Conservation (phyloP, 2,113 vertebrate genomes). For the Pipa parva region DNA sequence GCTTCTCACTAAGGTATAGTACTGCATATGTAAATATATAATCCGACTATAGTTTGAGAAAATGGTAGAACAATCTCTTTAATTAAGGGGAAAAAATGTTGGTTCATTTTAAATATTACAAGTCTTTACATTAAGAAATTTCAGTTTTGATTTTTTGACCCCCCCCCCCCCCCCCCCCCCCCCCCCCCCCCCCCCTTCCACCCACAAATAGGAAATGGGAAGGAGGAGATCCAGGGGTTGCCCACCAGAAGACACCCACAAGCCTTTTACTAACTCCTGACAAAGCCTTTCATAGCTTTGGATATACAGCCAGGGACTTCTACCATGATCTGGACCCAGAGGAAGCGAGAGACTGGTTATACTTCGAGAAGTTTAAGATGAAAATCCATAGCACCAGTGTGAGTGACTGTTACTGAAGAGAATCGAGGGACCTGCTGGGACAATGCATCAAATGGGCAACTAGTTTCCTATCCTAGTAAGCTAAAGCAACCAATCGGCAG, state of each 20-base stretch:
- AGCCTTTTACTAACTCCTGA: slow-evolving; percentile 88
- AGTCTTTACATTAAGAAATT: too few relatives aligned
- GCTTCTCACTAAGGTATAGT: too few relatives aligned
- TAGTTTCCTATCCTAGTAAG: too few relatives aligned
- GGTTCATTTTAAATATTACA: too few relatives aligned
- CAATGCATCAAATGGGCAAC: too few relatives aligned
- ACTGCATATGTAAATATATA: too few relatives aligned
- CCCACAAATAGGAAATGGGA: slow-evolving; percentile 88
- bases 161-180: neutral
- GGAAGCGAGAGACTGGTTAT: slow-evolving; percentile 88
- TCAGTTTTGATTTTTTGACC: neutral
- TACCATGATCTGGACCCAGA: slow-evolving; percentile 93
- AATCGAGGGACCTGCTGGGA: neutral
- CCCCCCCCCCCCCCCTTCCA: slow-evolving; percentile 2
- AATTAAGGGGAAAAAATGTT: too few relatives aligned
- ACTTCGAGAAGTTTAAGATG: slow-evolving; percentile 98
- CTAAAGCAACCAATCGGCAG: too few relatives aligned
- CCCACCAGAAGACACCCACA: slow-evolving; percentile 96
- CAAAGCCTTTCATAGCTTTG: slow-evolving; percentile 88
- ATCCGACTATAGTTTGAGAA: too few relatives aligned
- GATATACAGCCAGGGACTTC: slow-evolving; percentile 85
- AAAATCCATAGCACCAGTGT: slow-evolving; percentile 92
- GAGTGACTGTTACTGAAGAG: slow-evolving; percentile 36
- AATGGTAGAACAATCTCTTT: too few relatives aligned
- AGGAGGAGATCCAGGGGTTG: slow-evolving; percentile 89